Percentiles rank a stretch among this genome's conserved stretches.
These are phyloP conservation scores for Lasioglossum vierecki DNA, from an alignment of 2,888 invertebrate genomes.

Conservation along the genomic window DNA sequence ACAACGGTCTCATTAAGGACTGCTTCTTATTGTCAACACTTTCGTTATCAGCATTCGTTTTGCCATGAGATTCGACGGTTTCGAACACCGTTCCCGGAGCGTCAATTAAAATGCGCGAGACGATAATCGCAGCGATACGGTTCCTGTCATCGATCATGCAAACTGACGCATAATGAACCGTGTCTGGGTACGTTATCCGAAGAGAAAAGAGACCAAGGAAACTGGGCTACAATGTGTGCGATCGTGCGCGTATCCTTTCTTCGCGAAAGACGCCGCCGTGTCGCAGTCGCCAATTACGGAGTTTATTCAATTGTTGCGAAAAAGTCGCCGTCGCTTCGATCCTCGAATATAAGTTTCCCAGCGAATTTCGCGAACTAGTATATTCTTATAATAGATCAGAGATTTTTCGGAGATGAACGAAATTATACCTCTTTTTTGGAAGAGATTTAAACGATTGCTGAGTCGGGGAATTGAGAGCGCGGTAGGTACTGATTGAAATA, in stretches of 20 bases:
- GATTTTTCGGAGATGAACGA: not conserved
- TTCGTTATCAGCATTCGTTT: not conserved
- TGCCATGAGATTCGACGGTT: not conserved
- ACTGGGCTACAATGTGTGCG: not conserved
- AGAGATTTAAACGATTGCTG: not conserved
- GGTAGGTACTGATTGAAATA: not conserved
- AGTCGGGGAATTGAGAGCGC: not conserved
- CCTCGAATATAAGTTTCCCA: not conserved
- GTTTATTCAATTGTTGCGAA: not conserved
- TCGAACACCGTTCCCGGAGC: not conserved
- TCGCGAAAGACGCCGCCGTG: no score
- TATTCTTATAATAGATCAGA: not conserved
- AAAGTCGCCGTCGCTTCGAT: not conserved
- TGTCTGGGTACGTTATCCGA: not conserved
- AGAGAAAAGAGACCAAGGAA: not conserved
- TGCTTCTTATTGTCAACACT: not conserved
- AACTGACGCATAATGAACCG: not conserved
- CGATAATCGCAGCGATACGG: constrained; percentile 14
- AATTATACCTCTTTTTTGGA: not conserved
- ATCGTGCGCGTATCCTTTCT: not conserved
- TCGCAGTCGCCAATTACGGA: not conserved
- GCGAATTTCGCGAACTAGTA: not conserved
- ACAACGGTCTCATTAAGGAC: not conserved
- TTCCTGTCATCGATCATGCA: constrained; percentile 17
- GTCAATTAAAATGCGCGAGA: not conserved